Percentiles rank a stretch among this genome's conserved stretches.
Evolutionary conservation across 2,888 invertebrate genomes (phyloP).

Genomic region (Leptinotarsa juncta): DNA sequence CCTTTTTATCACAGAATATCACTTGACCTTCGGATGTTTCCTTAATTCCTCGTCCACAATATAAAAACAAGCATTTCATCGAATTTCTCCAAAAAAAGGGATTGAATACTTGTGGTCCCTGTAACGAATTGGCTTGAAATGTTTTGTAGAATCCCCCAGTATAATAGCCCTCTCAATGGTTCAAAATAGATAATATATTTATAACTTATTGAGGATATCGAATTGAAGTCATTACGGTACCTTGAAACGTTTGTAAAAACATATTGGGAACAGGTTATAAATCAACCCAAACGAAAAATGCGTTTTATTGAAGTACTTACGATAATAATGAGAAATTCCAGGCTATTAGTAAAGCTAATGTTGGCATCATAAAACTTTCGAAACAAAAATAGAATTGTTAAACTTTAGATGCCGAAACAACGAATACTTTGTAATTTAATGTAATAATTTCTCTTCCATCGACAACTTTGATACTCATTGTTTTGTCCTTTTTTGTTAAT

Average conservation of each 20-base stretch:
- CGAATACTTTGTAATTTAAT: neutral
- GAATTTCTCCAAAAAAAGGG: neutral
- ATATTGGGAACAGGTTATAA: neutral
- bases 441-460: neutral
- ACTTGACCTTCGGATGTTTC: neutral
- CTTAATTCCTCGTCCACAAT: neutral
- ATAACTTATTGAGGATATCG: neutral
- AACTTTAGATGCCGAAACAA: neutral
- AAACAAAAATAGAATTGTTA: neutral
- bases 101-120: conserved; percentile 1
- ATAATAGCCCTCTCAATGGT: neutral
- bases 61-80: neutral
- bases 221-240: neutral
- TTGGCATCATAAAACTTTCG: neutral
- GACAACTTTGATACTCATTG: neutral
- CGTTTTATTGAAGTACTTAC: neutral
- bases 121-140: neutral
- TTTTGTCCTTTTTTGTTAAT: neutral
- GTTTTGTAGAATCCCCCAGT: neutral
- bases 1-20: neutral
- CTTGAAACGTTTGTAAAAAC: neutral
- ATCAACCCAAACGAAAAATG: neutral
- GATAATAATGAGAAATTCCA: neutral
- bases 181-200: conserved; percentile 1
- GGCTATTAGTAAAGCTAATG: too few relatives aligned